Conservation (phyloP, 2,888 invertebrate genomes). For the Perizoma affinitatum region DNA sequence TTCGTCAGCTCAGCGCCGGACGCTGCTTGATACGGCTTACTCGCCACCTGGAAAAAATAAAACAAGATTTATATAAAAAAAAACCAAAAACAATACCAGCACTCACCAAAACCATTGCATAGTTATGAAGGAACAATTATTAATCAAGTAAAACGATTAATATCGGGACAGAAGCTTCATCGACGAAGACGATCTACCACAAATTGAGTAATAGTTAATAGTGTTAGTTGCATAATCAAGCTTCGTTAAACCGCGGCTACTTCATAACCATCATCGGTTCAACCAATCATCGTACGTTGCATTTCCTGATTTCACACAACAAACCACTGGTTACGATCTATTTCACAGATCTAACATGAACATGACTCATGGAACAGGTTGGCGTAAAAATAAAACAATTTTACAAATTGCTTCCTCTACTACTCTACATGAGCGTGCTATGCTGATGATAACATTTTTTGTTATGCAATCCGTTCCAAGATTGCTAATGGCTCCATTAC, state of each 20-base stretch:
- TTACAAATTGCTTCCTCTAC: conserved; percentile 31
- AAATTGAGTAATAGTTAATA: conserved; percentile 34
- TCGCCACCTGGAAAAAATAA: conserved; percentile 83
- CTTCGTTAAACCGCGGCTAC: conserved; percentile 45
- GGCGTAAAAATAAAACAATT: conserved; percentile 37
- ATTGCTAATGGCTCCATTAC: conserved; percentile 25
- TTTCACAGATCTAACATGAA: conserved; percentile 51
- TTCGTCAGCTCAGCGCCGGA: conserved; percentile 90
- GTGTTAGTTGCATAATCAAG: conserved; percentile 31
- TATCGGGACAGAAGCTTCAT: conserved; percentile 24
- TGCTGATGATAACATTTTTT: conserved; percentile 22
- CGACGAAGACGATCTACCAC: conserved; percentile 17
- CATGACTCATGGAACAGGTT: conserved; percentile 45
- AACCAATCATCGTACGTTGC: conserved; percentile 56
- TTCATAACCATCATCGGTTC: conserved; percentile 51
- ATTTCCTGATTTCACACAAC: conserved; percentile 63
- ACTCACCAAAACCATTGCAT: not conserved
- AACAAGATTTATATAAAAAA: conserved; percentile 14
- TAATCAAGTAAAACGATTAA: conserved; percentile 8
- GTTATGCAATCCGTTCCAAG: conserved; percentile 27
- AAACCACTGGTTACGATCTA: conserved; percentile 54
- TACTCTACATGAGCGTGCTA: conserved; percentile 18
- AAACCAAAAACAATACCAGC: not conserved
- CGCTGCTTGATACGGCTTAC: conserved; percentile 87
- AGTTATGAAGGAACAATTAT: conserved; percentile 8